Percentiles rank a stretch among this genome's conserved stretches.
These are phyloP conservation scores for Ernsta delagoae DNA, from an alignment of 2,888 invertebrate genomes.

Conservation along the genomic window DNA sequence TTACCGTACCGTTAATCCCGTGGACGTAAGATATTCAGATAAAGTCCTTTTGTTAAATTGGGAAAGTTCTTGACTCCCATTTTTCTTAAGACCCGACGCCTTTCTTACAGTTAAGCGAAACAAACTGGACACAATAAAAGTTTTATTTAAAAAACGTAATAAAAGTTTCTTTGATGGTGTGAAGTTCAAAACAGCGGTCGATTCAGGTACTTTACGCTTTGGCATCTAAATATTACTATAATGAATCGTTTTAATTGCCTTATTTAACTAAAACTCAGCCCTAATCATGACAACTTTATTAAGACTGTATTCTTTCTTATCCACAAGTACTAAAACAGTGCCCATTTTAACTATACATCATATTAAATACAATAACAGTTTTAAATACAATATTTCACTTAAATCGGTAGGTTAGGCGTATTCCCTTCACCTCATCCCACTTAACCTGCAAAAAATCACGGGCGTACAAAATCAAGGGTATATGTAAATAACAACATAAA, in stretches of 20 bases:
- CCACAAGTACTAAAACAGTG: no score
- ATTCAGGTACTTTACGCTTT: background rate
- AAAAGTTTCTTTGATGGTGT: constrained; percentile 33
- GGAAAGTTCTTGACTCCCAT: constrained; percentile 33
- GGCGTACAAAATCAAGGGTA: constrained; percentile 34
- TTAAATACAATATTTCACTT: constrained; percentile 1
- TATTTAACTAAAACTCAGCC: no score
- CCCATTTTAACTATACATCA: no score
- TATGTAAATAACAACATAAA: constrained; percentile 37
- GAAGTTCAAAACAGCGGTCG: constrained; percentile 24
- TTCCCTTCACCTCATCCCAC: background rate
- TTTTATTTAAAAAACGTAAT: constrained; percentile 33
- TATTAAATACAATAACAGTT: no score
- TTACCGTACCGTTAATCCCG: constrained; percentile 33
- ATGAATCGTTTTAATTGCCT: no score
- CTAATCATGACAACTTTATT: no score
- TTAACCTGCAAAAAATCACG: constrained; percentile 25
- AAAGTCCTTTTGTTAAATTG: constrained; percentile 38
- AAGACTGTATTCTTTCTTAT: no score
- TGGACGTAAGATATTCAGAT: constrained; percentile 36
- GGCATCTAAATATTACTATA: no score
- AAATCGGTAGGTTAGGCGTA: background rate
- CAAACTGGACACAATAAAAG: constrained; percentile 34
- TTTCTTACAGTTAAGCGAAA: constrained; percentile 29
- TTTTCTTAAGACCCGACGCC: constrained; percentile 33